Percentiles rank a stretch among this genome's conserved stretches.
phyloP scores from a whole-genome alignment of 2,113 vertebrate genomes.

The Protomyctophum bolini region DNA sequence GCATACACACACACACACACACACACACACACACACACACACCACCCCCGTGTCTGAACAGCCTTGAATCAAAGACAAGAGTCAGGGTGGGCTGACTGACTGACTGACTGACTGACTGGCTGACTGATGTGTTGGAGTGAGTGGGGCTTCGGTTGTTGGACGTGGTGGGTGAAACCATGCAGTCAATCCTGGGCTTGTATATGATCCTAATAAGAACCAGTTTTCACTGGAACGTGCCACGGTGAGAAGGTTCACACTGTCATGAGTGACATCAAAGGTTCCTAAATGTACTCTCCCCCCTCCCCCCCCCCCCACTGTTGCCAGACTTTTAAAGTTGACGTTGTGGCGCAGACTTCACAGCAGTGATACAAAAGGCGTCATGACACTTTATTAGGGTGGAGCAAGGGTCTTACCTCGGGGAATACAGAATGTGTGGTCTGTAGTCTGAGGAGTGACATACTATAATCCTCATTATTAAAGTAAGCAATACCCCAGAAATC shows the following conservation, averaged over 20 bases:
- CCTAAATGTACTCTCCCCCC: conserved; percentile 5
- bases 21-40: too few species aligned
- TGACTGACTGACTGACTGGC: neutral
- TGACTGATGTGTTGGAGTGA: conserved; percentile 38
- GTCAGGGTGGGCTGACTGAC: conserved; percentile 38
- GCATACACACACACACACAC: too few species aligned
- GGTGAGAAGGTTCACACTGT: conserved; percentile 42
- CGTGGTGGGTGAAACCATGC: conserved; percentile 47
- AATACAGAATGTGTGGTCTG: too few species aligned
- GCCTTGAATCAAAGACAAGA: conserved; percentile 52
- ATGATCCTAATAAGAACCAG: conserved; percentile 61
- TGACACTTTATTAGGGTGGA: neutral
- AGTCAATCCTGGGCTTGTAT: conserved; percentile 32
- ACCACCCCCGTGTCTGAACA: conserved; percentile 40
- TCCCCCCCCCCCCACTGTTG: conserved; percentile 10
- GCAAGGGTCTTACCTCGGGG: too few species aligned
- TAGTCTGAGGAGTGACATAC: too few species aligned
- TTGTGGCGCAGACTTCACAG: conserved; percentile 4
- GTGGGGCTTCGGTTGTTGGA: conserved; percentile 53
- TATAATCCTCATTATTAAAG: too few species aligned
- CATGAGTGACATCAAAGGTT: conserved; percentile 44
- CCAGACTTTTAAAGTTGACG: conserved; percentile 30
- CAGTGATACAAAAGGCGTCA: conserved; percentile 6
- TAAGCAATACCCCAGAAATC: too few species aligned
- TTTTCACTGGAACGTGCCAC: conserved; percentile 20